Percentiles rank a stretch among this genome's conserved stretches.
phyloP scores from a whole-genome alignment of 2,888 invertebrate species.

The Lepetodrilus schrolli region DNA sequence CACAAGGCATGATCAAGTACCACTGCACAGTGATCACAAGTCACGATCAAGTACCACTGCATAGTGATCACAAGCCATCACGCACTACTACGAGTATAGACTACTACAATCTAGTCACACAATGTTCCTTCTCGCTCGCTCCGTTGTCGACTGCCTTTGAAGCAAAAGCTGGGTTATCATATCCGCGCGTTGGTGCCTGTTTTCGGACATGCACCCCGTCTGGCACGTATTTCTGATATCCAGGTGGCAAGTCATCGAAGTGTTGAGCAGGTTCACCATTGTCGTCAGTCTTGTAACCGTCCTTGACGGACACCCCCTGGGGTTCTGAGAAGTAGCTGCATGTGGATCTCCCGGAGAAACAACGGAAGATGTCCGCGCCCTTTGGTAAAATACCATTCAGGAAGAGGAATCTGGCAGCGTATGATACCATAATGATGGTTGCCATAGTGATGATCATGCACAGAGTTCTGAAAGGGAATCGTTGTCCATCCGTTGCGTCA shows the following conservation, averaged over 20 bases:
- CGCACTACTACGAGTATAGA: too few relatives aligned
- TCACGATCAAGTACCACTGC: too few relatives aligned
- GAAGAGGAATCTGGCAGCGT: slow-evolving; percentile 83
- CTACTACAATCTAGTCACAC: too few relatives aligned
- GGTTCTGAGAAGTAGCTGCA: too few relatives aligned
- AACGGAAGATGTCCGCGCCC: slow-evolving; percentile 81
- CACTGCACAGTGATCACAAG: too few relatives aligned
- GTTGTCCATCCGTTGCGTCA: slow-evolving; percentile 78
- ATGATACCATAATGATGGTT: slow-evolving; percentile 60
- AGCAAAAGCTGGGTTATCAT: neutral
- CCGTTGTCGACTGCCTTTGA: too few relatives aligned
- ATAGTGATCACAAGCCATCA: too few relatives aligned
- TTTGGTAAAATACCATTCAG: slow-evolving; percentile 88
- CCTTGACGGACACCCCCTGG: too few relatives aligned
- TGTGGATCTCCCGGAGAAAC: slow-evolving; percentile 75
- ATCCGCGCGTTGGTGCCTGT: neutral
- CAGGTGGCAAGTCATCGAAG: neutral
- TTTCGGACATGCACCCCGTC: neutral
- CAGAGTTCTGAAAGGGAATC: slow-evolving; percentile 95
- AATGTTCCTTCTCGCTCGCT: too few relatives aligned
- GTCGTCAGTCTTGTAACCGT: too few relatives aligned
- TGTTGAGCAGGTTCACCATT: too few relatives aligned
- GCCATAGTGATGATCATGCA: slow-evolving; percentile 84
- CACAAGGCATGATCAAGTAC: too few relatives aligned
- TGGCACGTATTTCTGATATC: neutral